Conservation (phyloP, 2,113 vertebrate species). For the Petaurus breviceps region DNA sequence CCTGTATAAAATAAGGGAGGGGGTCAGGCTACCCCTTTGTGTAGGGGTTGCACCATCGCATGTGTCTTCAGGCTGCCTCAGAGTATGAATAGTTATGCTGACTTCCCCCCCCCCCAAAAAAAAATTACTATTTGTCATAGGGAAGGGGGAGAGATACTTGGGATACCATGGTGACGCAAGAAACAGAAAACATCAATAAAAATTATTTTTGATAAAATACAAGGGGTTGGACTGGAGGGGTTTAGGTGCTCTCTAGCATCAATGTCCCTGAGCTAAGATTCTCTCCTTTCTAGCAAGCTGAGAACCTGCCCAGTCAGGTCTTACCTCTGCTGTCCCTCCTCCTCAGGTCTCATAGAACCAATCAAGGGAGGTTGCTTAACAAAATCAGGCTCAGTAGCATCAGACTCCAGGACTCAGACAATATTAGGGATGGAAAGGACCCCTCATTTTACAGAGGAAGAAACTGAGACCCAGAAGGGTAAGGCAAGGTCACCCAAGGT, state of each 20-base stretch:
- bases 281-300: not conserved
- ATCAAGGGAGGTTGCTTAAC: not conserved
- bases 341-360: not conserved
- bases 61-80: not conserved
- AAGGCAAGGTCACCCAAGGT: not conserved
- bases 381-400: not conserved
- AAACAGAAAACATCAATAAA: not conserved
- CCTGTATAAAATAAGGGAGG: not conserved
- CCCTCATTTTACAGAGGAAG: not conserved
- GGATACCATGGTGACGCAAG: not conserved
- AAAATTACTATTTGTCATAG: not conserved
- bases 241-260: not conserved
- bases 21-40: not conserved
- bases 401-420: not conserved
- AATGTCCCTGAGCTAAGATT: not conserved
- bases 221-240: not conserved
- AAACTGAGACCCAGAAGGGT: not conserved
- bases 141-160: not conserved
- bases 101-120: not conserved
- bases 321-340: not conserved
- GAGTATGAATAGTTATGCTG: not conserved
- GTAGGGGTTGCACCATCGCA: not conserved
- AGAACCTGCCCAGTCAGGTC: not conserved
- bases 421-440: not conserved
- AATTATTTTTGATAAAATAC: not conserved